Evolutionary conservation across 2,797 vertebrate genomes (phyloP), one percentile per base, ranked within the genome.

Genomic region (Monodelphis domestica): DNA sequence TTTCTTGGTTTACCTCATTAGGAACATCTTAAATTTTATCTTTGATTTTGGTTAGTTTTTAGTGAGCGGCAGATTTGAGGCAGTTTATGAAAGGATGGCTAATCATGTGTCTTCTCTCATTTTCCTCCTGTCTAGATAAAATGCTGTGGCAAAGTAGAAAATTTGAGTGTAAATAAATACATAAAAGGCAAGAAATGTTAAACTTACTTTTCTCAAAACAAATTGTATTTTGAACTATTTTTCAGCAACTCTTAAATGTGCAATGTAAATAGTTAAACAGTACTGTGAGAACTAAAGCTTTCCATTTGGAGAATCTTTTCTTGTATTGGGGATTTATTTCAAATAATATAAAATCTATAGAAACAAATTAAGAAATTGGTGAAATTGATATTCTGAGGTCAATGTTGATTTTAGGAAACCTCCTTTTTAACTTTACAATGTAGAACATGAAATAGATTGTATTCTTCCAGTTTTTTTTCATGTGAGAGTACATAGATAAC

Each of bases 381-480:
- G 91, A 91, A 21, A 50, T 54, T 56, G 45, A 45, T 54, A 38
- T n/a, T 70, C 33, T 38, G 63, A 70, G 63, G 63, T 38, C 12
- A 63, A 14, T 63, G n/a, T 63, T 63, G 33, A 12, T 93, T 96
- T 96, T 94, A 70, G 95, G 78, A 95, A 89, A 57, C 52, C 88
- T 87, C 90, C 88, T 70, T 94, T 91, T 91, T 95, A 92, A 53
- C 88, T 17, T 93, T 93, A 91, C 90, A 51, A 84, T 59, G 28
- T 91, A 92, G 95, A 91, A 52, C 93, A 87, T 26, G 12, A 89
- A 51, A 87, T 92, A 92, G 92, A 84, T 91, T 91, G 51, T 1
- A 70, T 94, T 96, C 53, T 70, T 70, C 30, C 91, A 94, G 92
- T 53, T 95, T 53, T 95, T 17, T 53, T 97, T 90, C 26, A 78